A percentile compares a stretch with the other conserved stretches of the same genome.
These are phyloP conservation scores for Chrysaora quinquecirrha DNA, from an alignment of 30 jellyfish, hydroid and myxozoan genomes.

Conservation along the genomic window DNA sequence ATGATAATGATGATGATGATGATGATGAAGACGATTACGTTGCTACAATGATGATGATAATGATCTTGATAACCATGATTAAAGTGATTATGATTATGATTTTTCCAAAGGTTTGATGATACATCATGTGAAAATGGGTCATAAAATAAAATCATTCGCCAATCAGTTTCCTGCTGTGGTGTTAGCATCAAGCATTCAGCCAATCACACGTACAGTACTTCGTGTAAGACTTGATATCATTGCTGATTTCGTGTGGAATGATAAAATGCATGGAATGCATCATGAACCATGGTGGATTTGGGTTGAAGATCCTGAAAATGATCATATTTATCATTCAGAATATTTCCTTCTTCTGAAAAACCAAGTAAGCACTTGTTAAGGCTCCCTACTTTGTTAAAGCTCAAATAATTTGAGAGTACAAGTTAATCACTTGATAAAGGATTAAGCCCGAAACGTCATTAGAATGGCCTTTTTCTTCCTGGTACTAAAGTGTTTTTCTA, in stretches of 20 bases:
- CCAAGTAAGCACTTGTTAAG: constrained; percentile 58
- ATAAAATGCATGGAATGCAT: constrained; percentile 85
- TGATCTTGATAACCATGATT: too few relatives aligned
- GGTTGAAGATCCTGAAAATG: constrained; percentile 99
- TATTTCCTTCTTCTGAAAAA: constrained; percentile 81
- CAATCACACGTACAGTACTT: constrained; percentile 96
- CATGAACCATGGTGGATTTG: constrained; percentile 99
- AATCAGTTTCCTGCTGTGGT: constrained; percentile 86
- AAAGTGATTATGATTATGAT: too few relatives aligned
- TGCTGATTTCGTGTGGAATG: constrained; percentile 98
- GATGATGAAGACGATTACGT: too few relatives aligned
- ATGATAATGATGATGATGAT: too few relatives aligned
- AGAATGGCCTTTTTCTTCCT: too few relatives aligned
- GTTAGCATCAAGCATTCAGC: constrained; percentile 89
- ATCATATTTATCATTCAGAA: constrained; percentile 96
- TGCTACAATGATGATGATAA: too few relatives aligned
- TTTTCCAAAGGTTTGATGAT: constrained; percentile 90
- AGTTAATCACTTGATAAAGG: too few relatives aligned
- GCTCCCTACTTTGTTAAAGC: background rate
- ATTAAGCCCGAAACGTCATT: too few relatives aligned
- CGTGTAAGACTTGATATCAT: constrained; percentile 80
- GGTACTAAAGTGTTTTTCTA: too few relatives aligned
- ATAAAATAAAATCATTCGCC: constrained; percentile 76
- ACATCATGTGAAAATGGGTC: constrained; percentile 89
- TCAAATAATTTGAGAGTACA: too few relatives aligned